Evolutionary conservation across 1,140 invertebrate genomes (phyloP).

Genomic region (Platyscapa corneri): DNA sequence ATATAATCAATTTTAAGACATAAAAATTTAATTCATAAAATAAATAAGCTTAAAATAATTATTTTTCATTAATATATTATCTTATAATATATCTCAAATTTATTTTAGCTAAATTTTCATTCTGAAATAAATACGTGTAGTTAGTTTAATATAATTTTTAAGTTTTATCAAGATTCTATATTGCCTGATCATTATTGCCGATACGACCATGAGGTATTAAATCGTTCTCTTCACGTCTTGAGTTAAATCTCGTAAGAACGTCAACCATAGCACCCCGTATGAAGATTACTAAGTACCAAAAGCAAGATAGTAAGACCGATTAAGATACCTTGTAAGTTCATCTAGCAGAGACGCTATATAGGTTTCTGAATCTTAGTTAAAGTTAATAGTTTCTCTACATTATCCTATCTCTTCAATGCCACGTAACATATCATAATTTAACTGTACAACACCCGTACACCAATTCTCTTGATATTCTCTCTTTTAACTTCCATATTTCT

Average conservation of each 20-base stretch:
- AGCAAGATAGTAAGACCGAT: not conserved
- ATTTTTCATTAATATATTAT: too few species aligned
- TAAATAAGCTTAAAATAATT: too few species aligned
- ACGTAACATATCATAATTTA: constrained; percentile 23
- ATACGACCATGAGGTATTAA: constrained; percentile 13
- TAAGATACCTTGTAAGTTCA: constrained; percentile 23
- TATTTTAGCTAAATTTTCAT: not conserved
- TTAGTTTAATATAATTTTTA: not conserved
- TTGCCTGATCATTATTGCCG: constrained; percentile 15
- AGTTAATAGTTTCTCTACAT: constrained; percentile 38
- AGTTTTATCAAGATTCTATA: constrained; percentile 13
- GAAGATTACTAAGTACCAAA: constrained; percentile 15
- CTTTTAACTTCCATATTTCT: not conserved
- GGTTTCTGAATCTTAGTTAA: constrained; percentile 36
- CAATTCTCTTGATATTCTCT: not conserved
- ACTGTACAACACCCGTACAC: constrained; percentile 18
- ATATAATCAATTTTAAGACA: too few species aligned
- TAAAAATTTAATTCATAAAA: too few species aligned
- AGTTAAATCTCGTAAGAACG: not conserved
- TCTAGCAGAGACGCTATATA: constrained; percentile 19
- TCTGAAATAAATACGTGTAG: not conserved
- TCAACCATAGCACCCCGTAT: not conserved
- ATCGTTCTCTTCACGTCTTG: not conserved
- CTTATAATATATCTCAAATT: too few species aligned
- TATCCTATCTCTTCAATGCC: not conserved